Base-by-base conservation (phyloP, 2,797 vertebrate genomes). In the Gastrophryne carolinensis region DNA sequence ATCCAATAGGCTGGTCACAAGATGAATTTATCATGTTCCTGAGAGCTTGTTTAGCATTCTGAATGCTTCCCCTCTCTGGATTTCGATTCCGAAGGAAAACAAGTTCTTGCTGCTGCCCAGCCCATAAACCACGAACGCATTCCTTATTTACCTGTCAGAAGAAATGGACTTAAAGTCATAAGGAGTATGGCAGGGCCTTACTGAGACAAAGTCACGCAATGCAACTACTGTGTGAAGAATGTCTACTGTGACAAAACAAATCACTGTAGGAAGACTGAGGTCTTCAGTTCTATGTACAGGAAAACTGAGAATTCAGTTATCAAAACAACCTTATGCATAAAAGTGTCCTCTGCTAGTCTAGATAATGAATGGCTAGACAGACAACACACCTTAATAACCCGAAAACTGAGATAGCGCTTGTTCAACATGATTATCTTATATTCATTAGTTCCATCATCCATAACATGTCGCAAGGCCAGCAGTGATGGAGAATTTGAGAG, bases 11-110 rank as follows among this genome's bases (percentile, higher is more conserved):
- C 79, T 99, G 98, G 84, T 99, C 98, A 69, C 97, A 98, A 0
- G 98, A 99, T 0, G 98, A 99, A 78, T 99, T 99, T 82, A 99
- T 98, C 98, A 99, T 99, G 87, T 99, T 99, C 15, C 98, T 90
- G 58, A 99, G 91, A 27, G 98, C 98, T 84, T 99, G 98, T 83
- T 99, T 99, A 73, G 98, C 97, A 1, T 99, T 99, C 87, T 99
- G 98, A 85, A 99, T 99, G 86, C 98, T 99, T 12, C 98, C 98
- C 6, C 98, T 94, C 84, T 99, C 98, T 0, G 98, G 98, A 81
- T 99, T 99, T 44, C 96, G 90, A 84, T 99, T 99, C 30, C 98
- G 90, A 15, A 99, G 86, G 78, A 99, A 99, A 70, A 99, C 98
- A 74, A 99, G 87, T 79, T 99, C 98, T 83, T 99, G 98, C 84